A percentile compares a stretch with the other conserved stretches of the same genome.
Evolutionary conservation across 2,888 invertebrate species (phyloP).

Genomic region (Nowickia ferox): DNA sequence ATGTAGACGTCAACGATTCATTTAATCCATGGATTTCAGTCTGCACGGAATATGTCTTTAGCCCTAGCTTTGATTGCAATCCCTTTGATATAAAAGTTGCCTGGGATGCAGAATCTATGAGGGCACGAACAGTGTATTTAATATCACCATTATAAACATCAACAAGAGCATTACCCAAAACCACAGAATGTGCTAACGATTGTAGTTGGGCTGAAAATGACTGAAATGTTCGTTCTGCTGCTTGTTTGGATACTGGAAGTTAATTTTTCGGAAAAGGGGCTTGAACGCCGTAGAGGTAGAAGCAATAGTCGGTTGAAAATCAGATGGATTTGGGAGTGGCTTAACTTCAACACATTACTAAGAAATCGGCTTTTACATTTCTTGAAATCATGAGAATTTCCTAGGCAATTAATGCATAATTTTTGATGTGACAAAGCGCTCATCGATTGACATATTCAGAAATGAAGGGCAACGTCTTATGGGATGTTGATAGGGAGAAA

Average conservation of each 20-base stretch:
- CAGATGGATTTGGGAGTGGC: no score
- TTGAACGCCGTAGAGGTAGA: not conserved
- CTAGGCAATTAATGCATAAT: no score
- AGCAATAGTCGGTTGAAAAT: no score
- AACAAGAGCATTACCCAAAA: not conserved
- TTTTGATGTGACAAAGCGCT: no score
- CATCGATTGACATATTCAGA: no score
- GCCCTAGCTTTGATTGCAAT: not conserved
- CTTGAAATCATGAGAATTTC: no score
- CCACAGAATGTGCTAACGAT: not conserved
- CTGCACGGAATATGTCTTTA: not conserved
- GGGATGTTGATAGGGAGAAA: no score
- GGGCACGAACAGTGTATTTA: not conserved
- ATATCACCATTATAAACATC: not conserved
- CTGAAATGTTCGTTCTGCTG: not conserved
- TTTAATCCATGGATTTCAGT: not conserved
- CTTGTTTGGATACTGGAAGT: not conserved
- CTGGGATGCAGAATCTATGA: not conserved
- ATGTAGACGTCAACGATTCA: not conserved
- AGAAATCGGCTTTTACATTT: no score
- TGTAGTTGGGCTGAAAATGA: no score
- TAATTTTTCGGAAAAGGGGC: not conserved
- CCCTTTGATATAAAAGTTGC: not conserved
- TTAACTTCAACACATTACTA: no score
- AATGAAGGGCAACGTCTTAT: no score